Evolutionary conservation across 2,113 vertebrate species (phyloP).

Genomic region (Sinocyclocheilus rhinocerous): DNA sequence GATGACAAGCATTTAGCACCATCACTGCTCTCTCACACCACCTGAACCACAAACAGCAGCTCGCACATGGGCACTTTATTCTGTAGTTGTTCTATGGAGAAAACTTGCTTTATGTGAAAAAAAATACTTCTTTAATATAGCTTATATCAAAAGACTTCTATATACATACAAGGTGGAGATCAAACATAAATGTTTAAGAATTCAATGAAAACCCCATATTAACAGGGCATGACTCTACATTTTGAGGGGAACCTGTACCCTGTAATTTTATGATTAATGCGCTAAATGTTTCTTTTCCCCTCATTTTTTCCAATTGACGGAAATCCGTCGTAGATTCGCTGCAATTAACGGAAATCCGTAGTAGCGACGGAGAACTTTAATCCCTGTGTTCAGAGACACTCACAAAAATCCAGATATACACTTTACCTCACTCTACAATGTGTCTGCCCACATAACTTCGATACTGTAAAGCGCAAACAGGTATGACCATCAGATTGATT

Average conservation of each 20-base stretch:
- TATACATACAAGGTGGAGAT: background rate
- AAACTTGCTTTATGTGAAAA: background rate
- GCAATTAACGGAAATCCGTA: too few relatives aligned
- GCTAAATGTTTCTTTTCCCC: too few relatives aligned
- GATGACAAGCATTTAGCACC: background rate
- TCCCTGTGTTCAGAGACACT: background rate
- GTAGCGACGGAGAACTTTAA: too few relatives aligned
- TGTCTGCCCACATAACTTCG: background rate
- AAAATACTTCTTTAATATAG: too few relatives aligned
- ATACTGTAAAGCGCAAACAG: background rate
- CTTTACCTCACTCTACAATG: background rate
- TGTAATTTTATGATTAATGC: background rate
- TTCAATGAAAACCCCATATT: background rate
- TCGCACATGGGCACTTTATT: conserved; percentile 5
- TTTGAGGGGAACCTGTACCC: background rate
- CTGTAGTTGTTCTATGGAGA: background rate
- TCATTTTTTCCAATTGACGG: too few relatives aligned
- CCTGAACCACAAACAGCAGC: background rate
- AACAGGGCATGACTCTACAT: background rate
- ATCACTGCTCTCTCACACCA: conserved; percentile 8
- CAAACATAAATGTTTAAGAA: background rate
- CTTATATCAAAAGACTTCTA: background rate
- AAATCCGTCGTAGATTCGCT: too few relatives aligned
- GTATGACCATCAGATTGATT: background rate
- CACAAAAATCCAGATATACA: background rate